Evolutionary conservation across 2,797 vertebrate species (phyloP).

Genomic region (Eleutherodactylus coqui): DNA sequence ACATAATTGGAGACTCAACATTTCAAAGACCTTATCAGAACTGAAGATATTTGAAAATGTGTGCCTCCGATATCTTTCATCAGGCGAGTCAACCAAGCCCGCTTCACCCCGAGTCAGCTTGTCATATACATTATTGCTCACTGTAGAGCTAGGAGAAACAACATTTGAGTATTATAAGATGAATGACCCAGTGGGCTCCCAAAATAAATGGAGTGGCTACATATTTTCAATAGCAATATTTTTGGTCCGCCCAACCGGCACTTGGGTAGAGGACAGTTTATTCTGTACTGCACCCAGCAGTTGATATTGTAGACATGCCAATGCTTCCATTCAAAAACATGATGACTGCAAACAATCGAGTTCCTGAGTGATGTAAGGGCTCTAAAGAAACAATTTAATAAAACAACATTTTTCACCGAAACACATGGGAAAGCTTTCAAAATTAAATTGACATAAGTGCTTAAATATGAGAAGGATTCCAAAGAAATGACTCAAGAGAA

Average conservation of each 20-base stretch:
- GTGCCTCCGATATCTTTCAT: no score
- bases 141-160: no score
- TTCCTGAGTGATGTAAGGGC: neutral
- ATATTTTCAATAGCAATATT: neutral
- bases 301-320: neutral
- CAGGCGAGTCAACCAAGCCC: no score
- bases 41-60: no score
- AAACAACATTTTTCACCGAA: conserved; percentile 8
- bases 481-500: conserved; percentile 17
- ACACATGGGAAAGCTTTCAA: conserved; percentile 13
- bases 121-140: no score
- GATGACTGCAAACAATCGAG: neutral
- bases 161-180: no score
- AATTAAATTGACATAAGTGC: conserved; percentile 3
- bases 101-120: no score
- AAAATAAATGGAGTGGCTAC: neutral
- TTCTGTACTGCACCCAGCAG: neutral
- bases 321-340: neutral
- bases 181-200: no score
- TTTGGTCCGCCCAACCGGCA: neutral
- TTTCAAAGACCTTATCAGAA: no score
- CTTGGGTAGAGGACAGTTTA: neutral
- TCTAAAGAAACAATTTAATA: neutral
- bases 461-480: conserved; percentile 25
- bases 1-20: no score